A percentile compares a stretch with the other conserved stretches of the same genome.
phyloP scores from a whole-genome alignment of 1,140 invertebrate genomes.

The Musca domestica region DNA sequence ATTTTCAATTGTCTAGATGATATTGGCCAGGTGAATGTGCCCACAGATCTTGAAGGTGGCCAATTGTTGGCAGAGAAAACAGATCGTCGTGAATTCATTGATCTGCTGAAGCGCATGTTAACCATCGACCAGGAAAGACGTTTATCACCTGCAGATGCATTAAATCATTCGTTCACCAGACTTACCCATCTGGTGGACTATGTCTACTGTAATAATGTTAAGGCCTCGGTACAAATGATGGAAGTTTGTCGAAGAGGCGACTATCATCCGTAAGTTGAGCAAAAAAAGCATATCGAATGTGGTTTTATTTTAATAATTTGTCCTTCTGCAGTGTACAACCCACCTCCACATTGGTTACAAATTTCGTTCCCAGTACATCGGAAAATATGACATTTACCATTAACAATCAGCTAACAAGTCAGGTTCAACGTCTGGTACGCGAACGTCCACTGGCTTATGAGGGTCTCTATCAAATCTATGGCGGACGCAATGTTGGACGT shows the following conservation, averaged over 20 bases:
- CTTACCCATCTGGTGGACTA: constrained; percentile 93
- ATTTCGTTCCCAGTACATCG: constrained; percentile 73
- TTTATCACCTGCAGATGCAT: constrained; percentile 91
- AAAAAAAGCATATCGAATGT: not conserved
- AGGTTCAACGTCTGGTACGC: constrained; percentile 67
- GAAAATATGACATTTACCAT: constrained; percentile 86
- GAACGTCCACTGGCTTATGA: constrained; percentile 67
- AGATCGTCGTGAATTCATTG: constrained; percentile 94
- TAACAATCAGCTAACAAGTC: constrained; percentile 76
- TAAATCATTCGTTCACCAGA: constrained; percentile 93
- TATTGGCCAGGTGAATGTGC: constrained; percentile 96
- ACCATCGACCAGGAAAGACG: constrained; percentile 96
- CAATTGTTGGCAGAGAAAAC: constrained; percentile 94
- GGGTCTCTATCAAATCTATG: constrained; percentile 84
- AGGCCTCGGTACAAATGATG: constrained; percentile 95
- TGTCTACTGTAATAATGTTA: constrained; percentile 94
- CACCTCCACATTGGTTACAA: constrained; percentile 64
- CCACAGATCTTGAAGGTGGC: constrained; percentile 92
- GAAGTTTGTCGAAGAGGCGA: constrained; percentile 76
- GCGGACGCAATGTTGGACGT: constrained; percentile 68
- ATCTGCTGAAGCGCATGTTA: constrained; percentile 94
- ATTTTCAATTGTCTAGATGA: constrained; percentile 99
- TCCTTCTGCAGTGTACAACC: constrained; percentile 58
- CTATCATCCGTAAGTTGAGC: constrained; percentile 60
- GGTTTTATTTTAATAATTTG: not conserved